Evolutionary conservation across 2,113 vertebrate genomes (phyloP), one percentile per base, ranked within the genome.

Genomic region (Takifugu bimaculatus): DNA sequence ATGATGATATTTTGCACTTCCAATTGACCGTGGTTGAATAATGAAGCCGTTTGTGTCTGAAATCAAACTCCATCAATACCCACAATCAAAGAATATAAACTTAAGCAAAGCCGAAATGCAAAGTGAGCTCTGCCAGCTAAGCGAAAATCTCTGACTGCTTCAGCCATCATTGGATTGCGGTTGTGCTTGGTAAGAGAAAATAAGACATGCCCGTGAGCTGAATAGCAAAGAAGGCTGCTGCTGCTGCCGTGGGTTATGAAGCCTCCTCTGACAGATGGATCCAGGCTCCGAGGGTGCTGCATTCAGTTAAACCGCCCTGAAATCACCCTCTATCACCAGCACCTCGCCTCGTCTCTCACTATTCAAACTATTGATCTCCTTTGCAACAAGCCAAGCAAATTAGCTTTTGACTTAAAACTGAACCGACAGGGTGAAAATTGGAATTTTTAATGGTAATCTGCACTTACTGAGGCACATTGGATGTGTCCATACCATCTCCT

Each of bases 381-480:
- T 78, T 78, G 61, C 80, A 79, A 85, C 74, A 55, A 79, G 49
- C 70, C 49, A 73, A 79, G 70, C 68, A 79, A 87, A 89, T 88
- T 82, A 86, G 75, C 77, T 74, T 87, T 83, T 88, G 84, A 88
- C 68, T 86, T 84, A 67, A 86, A 86, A 59, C 79, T 56, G 57
- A 84, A 81, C 75, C 81, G 85, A 81, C 81, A 81, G 78, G 50
- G 27, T 61, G 74, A 80, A 85, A 85, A 87, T 79, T 71, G 68
- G 85, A 85, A 87, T 74, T 55, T 74, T 85, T 81, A 85, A 84
- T 66, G 63, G 78, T 79, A 77, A 77, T 87, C 80, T 80, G 73
- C 69, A 62, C 50, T 60, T 63, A 71, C 72, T 70, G 74, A 68
- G 59, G 50, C 20, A 2, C 57, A 60, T 55, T 65, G 62, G 55